Evolutionary conservation across 2,888 invertebrate genomes (phyloP).

Genomic region (Gastracanthus pulcherrimus): DNA sequence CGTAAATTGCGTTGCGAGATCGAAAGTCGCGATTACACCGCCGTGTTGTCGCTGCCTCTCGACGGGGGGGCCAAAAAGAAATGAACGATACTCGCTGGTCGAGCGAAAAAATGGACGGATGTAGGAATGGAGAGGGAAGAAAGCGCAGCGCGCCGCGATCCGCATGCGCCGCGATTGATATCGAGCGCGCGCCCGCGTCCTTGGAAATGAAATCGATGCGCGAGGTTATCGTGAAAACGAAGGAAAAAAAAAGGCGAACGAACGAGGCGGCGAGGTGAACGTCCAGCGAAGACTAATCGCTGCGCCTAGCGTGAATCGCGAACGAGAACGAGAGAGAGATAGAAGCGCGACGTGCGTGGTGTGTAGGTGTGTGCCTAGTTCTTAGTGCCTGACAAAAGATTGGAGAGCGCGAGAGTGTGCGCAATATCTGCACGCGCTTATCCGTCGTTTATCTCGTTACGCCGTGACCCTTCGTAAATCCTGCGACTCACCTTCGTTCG

Average conservation of each 20-base stretch:
- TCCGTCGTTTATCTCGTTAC: constrained; percentile 3
- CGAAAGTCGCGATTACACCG: background rate
- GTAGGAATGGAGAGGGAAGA: background rate
- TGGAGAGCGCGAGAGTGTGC: background rate
- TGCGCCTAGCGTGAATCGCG: background rate
- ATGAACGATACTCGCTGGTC: background rate
- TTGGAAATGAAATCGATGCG: constrained; percentile 28
- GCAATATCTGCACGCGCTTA: constrained; percentile 1
- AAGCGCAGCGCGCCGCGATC: background rate
- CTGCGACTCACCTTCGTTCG: constrained; percentile 5
- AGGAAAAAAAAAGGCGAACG: background rate
- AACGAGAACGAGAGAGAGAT: too few relatives aligned
- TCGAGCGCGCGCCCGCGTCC: background rate
- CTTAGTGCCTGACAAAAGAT: too few relatives aligned
- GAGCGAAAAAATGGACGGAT: background rate
- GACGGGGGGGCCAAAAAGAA: background rate
- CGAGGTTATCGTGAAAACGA: background rate
- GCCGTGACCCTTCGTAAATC: constrained; percentile 11
- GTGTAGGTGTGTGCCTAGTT: too few relatives aligned
- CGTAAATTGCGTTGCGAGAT: background rate
- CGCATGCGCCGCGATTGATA: constrained; percentile 10
- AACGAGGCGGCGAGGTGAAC: constrained; percentile 6
- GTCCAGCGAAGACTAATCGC: constrained; percentile 4
- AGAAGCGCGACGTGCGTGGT: too few relatives aligned
- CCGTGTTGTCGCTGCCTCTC: background rate